phyloP scores from a whole-genome alignment of 2,113 vertebrate genomes.

The Corythaixoides concolor region DNA sequence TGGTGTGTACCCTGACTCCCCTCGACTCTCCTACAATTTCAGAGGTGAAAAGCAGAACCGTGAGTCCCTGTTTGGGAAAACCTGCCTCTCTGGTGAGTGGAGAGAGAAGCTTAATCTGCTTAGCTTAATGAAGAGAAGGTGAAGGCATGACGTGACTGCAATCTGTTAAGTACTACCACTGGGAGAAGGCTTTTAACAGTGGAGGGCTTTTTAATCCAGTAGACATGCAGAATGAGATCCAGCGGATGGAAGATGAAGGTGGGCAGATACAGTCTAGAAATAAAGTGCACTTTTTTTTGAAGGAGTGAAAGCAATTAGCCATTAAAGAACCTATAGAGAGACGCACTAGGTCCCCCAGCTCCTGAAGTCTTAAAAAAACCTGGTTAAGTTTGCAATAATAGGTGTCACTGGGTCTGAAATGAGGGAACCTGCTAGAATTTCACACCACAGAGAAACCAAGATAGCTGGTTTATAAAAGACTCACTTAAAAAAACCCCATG shows the following conservation, averaged over 20 bases:
- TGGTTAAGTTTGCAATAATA: not conserved
- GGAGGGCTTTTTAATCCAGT: constrained; percentile 26
- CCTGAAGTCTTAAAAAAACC: not conserved
- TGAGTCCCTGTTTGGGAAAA: not conserved
- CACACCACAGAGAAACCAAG: not conserved
- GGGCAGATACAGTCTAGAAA: not conserved
- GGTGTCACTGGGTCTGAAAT: not conserved
- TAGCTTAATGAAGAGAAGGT: constrained; percentile 57
- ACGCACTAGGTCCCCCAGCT: not conserved
- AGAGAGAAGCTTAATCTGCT: constrained; percentile 43
- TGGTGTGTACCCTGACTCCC: not conserved
- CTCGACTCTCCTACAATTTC: not conserved
- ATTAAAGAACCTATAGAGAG: not conserved
- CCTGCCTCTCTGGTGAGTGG: not conserved
- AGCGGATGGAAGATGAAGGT: not conserved
- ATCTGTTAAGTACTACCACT: not conserved
- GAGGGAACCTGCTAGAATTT: not conserved
- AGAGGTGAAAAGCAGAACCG: constrained; percentile 2
- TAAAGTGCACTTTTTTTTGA: not conserved
- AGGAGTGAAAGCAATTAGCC: constrained; percentile 11
- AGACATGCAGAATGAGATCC: not conserved
- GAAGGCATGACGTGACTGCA: not conserved
- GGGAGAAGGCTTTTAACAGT: constrained; percentile 22
- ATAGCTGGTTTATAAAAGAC: not conserved
- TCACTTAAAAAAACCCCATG: not conserved